Percentiles rank a stretch among this genome's conserved stretches.
These are phyloP conservation scores for Anolis sagrei DNA, from an alignment of 2,113 vertebrate species.

Conservation along the genomic window DNA sequence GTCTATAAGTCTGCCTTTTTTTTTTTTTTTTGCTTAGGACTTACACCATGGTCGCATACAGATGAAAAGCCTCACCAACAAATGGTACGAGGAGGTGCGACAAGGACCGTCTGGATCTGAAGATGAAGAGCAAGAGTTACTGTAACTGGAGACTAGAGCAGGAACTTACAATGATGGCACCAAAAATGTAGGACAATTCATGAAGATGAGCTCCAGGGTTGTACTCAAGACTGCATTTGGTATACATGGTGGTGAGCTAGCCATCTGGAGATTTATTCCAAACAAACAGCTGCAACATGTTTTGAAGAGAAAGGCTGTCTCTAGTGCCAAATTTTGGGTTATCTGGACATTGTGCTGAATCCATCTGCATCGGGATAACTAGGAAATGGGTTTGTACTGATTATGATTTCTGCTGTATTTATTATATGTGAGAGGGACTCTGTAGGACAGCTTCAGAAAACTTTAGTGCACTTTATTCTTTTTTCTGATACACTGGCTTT, in stretches of 20 bases:
- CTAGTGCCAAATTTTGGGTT: background rate
- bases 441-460: constrained; percentile 30
- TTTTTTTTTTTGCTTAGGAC: constrained; percentile 82
- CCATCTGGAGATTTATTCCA: background rate
- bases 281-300: background rate
- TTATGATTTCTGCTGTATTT: constrained; percentile 20
- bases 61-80: constrained; percentile 98
- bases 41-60: constrained; percentile 93
- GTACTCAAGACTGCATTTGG: rapidly evolving
- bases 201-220: background rate
- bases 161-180: background rate
- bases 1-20: background rate
- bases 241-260: background rate
- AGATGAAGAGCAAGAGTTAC: constrained; percentile 92
- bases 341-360: background rate
- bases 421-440: constrained; percentile 20
- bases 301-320: background rate
- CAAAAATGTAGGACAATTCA: background rate
- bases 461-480: constrained; percentile 63
- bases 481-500: constrained; percentile 32
- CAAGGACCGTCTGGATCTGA: constrained; percentile 97
- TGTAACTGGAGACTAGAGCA: constrained; percentile 67
- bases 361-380: background rate
- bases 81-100: constrained; percentile 98
- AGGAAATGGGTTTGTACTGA: background rate